These are phyloP conservation scores for Paracanthobrama guichenoti DNA, from an alignment of 2,113 vertebrate species.

Conservation along the genomic window DNA sequence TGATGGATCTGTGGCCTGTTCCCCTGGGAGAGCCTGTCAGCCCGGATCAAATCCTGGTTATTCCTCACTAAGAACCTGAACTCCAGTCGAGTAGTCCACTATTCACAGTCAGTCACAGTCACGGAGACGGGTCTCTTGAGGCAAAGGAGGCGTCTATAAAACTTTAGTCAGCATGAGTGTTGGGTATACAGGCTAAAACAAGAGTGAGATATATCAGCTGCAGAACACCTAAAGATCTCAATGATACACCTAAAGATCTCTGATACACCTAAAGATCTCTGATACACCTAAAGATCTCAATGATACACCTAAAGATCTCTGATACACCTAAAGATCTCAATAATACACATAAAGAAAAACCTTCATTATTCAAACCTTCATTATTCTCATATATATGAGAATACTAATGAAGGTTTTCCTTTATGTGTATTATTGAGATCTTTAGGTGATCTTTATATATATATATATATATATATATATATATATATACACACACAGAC, in stretches of 20 bases:
- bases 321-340: too few species aligned
- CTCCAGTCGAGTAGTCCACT: constrained; percentile 29
- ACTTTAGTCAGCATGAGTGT: not conserved
- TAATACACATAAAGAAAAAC: too few species aligned
- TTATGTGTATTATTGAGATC: too few species aligned
- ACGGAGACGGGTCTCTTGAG: not conserved
- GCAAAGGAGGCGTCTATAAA: not conserved
- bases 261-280: too few species aligned
- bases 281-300: too few species aligned
- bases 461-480: too few species aligned
- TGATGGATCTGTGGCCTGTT: constrained; percentile 48
- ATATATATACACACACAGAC: too few species aligned
- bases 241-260: not conserved
- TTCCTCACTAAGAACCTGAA: constrained; percentile 17
- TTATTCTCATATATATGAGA: too few species aligned
- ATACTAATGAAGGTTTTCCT: too few species aligned
- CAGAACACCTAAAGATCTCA: not conserved
- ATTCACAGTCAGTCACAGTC: constrained; percentile 18
- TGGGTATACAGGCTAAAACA: not conserved
- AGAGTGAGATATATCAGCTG: not conserved
- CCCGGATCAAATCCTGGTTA: constrained; percentile 46
- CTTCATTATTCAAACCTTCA: too few species aligned
- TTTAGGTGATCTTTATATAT: too few species aligned
- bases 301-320: too few species aligned
- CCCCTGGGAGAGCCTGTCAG: constrained; percentile 50